A percentile compares a stretch with the other conserved stretches of the same genome.
Evolutionary conservation across 2,888 invertebrate genomes (phyloP).

Genomic region (Clivina fossor): DNA sequence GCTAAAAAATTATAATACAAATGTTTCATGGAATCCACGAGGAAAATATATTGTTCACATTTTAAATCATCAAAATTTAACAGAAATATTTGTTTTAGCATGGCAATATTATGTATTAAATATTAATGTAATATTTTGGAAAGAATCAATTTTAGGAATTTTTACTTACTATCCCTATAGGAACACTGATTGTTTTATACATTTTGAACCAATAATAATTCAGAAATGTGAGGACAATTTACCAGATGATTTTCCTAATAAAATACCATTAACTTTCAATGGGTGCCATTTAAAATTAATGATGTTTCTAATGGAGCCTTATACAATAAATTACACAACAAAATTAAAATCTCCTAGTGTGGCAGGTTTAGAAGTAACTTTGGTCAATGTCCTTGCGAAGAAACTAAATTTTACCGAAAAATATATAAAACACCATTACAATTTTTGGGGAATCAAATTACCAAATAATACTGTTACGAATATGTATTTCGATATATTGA

Average conservation of each 20-base stretch:
- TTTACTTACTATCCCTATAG: slow-evolving; percentile 1
- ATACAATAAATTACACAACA: not conserved
- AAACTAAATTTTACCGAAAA: too few species aligned
- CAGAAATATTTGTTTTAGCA: not conserved
- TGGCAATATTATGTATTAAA: not conserved
- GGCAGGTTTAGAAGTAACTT: too few species aligned
- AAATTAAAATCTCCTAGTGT: too few species aligned
- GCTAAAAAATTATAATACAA: too few species aligned
- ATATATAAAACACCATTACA: too few species aligned
- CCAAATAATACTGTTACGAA: too few species aligned
- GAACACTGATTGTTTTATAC: not conserved
- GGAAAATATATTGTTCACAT: not conserved
- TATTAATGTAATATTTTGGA: not conserved
- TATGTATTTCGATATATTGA: too few species aligned
- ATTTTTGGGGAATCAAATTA: too few species aligned
- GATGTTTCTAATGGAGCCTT: not conserved
- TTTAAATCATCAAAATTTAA: not conserved
- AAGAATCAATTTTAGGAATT: not conserved
- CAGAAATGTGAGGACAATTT: not conserved
- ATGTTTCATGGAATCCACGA: not conserved
- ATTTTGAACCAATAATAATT: not conserved
- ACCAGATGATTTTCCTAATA: not conserved
- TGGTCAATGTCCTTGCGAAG: too few species aligned
- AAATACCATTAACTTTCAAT: not conserved
- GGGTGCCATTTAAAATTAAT: not conserved